phyloP scores from a whole-genome alignment of 2,113 vertebrate genomes.

The Oryzias curvinotus region DNA sequence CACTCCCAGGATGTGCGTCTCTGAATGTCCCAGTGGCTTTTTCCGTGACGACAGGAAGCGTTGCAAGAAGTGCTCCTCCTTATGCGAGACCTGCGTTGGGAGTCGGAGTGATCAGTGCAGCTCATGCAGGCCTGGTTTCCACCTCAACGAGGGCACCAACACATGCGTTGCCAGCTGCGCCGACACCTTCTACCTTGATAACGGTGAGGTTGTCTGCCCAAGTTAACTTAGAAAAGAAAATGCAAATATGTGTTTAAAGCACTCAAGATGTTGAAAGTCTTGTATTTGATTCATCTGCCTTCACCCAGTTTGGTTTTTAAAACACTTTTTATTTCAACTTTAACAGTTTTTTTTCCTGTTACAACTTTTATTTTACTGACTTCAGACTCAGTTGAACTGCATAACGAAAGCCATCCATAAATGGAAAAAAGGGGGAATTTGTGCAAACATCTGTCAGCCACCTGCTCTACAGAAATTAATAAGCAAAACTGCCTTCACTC shows the following conservation, averaged over 20 bases:
- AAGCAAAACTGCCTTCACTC: conserved; percentile 6
- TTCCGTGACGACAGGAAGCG: conserved; percentile 93
- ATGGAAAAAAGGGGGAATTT: background rate
- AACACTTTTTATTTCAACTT: no score
- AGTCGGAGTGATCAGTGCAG: conserved; percentile 91
- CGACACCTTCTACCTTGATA: conserved; percentile 88
- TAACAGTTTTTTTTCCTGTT: no score
- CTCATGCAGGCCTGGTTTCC: conserved; percentile 88
- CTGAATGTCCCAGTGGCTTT: conserved; percentile 91
- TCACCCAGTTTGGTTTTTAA: no score
- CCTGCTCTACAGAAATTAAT: conserved; percentile 15
- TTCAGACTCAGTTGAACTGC: background rate
- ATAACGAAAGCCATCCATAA: background rate
- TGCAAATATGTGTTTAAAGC: background rate
- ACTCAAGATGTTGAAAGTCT: background rate
- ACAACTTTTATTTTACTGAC: no score
- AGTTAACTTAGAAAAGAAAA: background rate
- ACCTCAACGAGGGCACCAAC: conserved; percentile 88
- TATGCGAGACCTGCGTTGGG: conserved; percentile 92
- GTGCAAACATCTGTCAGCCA: conserved; percentile 15
- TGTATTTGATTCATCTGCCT: no score
- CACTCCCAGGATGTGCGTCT: conserved; percentile 88
- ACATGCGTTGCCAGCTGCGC: conserved; percentile 85
- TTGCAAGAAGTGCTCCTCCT: conserved; percentile 92
- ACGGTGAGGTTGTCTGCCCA: conserved; percentile 70